Percentiles rank a stretch among this genome's conserved stretches.
phyloP scores from a whole-genome alignment of 2,888 invertebrate species.

The Hemaris fuciformis region DNA sequence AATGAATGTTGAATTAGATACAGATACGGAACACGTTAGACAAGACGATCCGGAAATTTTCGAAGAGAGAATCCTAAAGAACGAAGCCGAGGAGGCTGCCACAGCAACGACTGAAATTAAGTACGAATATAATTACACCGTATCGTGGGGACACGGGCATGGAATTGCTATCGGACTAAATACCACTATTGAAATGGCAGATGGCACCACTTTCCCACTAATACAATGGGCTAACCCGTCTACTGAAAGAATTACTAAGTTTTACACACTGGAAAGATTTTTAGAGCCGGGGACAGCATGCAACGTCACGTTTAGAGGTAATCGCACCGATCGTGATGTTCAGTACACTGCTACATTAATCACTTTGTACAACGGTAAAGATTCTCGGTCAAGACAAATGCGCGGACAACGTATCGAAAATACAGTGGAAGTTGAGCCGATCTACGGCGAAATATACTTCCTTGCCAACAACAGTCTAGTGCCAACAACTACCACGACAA shows the following conservation, averaged over 20 bases:
- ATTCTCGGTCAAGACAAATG: slow-evolving; percentile 80
- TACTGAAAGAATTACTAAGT: slow-evolving; percentile 78
- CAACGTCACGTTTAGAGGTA: slow-evolving; percentile 89
- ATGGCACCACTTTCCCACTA: slow-evolving; percentile 80
- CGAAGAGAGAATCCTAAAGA: slow-evolving; percentile 75
- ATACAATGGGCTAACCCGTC: slow-evolving; percentile 87
- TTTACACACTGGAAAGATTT: slow-evolving; percentile 83
- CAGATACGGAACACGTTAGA: slow-evolving; percentile 73
- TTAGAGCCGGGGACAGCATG: slow-evolving; percentile 90
- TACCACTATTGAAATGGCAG: slow-evolving; percentile 82
- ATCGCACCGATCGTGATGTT: slow-evolving; percentile 87
- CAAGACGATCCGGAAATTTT: slow-evolving; percentile 75
- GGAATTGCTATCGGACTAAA: slow-evolving; percentile 87
- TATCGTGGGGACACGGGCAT: slow-evolving; percentile 90
- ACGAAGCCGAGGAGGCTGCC: slow-evolving; percentile 79
- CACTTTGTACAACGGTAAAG: slow-evolving; percentile 85
- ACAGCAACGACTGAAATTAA: slow-evolving; percentile 87
- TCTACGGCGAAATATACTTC: slow-evolving; percentile 89
- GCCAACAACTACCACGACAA: slow-evolving; percentile 87
- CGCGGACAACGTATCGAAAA: slow-evolving; percentile 84
- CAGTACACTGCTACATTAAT: slow-evolving; percentile 88
- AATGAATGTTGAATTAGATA: slow-evolving; percentile 83
- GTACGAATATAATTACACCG: slow-evolving; percentile 85
- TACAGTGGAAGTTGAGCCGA: slow-evolving; percentile 85
- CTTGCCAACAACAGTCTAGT: slow-evolving; percentile 87